phyloP scores from a whole-genome alignment of 2,113 vertebrate species.

The Aramus guarauna region DNA sequence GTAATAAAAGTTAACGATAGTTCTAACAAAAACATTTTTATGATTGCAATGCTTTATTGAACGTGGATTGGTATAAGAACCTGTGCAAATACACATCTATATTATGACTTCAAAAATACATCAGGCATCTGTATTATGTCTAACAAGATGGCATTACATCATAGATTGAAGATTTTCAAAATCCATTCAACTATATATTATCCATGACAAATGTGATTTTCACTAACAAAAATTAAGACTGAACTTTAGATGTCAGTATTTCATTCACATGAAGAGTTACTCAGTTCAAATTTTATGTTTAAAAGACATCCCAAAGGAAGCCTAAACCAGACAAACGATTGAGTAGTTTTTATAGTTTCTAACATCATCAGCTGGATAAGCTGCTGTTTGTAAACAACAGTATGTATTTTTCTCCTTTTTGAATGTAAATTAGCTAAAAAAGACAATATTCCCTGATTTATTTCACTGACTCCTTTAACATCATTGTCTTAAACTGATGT shows the following conservation, averaged over 20 bases:
- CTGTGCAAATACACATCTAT: not conserved
- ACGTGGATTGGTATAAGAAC: rapidly evolving
- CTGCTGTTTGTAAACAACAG: not conserved
- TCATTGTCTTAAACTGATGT: rapidly evolving
- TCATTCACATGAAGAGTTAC: not conserved
- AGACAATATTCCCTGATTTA: not conserved
- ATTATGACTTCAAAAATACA: not conserved
- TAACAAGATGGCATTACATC: not conserved
- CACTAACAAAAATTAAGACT: not conserved
- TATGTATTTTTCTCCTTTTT: not conserved
- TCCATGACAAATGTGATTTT: not conserved
- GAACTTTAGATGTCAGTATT: not conserved
- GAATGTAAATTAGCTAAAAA: not conserved
- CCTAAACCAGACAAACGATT: not conserved
- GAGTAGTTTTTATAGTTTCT: not conserved
- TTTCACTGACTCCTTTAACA: not conserved
- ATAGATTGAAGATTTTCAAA: not conserved
- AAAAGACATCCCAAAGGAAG: not conserved
- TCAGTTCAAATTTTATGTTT: not conserved
- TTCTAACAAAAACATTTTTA: not conserved
- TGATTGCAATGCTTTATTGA: not conserved
- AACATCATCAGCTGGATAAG: not conserved
- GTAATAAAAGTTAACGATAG: not conserved
- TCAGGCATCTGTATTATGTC: not conserved
- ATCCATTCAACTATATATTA: not conserved